phyloP scores from a whole-genome alignment of 2,797 vertebrate species.

The Myotis pilosus region DNA sequence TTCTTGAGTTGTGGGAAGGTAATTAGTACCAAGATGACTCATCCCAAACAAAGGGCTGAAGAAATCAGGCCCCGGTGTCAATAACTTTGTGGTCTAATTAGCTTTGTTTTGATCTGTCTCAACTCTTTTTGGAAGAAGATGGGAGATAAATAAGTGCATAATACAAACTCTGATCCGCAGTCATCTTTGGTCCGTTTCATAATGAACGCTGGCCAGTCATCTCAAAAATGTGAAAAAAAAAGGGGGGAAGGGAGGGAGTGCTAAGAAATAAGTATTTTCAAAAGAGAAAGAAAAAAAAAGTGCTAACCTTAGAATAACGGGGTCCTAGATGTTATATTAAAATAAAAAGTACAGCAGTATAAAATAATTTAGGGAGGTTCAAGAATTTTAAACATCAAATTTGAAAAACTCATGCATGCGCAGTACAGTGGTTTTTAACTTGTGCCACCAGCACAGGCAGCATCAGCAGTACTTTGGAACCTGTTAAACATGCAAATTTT shows the following conservation, averaged over 20 bases:
- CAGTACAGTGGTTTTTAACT: background rate
- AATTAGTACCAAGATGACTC: background rate
- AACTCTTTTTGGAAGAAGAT: background rate
- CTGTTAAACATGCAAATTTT: background rate
- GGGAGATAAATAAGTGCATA: background rate
- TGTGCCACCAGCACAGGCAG: background rate
- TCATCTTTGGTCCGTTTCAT: background rate
- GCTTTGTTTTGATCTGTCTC: conserved; percentile 21
- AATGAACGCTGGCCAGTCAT: background rate
- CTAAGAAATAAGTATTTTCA: background rate
- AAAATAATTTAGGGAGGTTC: background rate
- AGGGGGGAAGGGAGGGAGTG: no score
- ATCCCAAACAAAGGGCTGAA: background rate
- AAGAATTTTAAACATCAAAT: background rate
- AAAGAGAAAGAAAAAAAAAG: background rate
- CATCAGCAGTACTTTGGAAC: background rate
- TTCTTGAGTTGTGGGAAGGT: background rate
- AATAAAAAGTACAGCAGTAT: background rate
- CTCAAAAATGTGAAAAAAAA: background rate
- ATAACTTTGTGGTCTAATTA: background rate
- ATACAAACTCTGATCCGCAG: background rate
- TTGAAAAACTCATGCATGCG: background rate
- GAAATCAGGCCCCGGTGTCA: background rate
- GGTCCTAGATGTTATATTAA: background rate
- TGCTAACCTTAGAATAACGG: background rate